Base-by-base conservation (phyloP, 2,888 invertebrate genomes). In the Meganola albula region DNA sequence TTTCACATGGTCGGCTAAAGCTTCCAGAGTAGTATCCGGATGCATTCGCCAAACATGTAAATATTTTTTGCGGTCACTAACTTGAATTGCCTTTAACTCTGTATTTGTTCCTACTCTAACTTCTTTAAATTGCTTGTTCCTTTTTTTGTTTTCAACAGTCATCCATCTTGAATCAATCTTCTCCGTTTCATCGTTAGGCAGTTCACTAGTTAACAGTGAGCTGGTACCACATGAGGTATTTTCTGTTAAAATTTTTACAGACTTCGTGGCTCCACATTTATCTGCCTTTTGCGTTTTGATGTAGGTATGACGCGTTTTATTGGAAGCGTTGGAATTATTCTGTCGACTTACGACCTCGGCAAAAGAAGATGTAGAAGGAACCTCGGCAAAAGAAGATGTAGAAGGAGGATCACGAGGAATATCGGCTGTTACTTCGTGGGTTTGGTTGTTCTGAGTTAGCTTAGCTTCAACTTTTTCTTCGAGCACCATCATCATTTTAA, bases 251-350 rank as follows among this genome's bases (percentile, higher is more conserved):
- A 27, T 10, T 20, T 20, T 10, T 2, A 2, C 8, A 9, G 27
- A 27, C 27, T 33, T 33, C 27, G 23, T 27, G 33, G 33, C 26
- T 12, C 31, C 31, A 32, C 31, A 13, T 12, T 26, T 32, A 9
- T 26, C 21, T 26, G 9, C 14, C 10, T 25, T 14, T 9, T 14
- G 14, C 8, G 24, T 24, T 12, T 11, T 12, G 12, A 3, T 14
- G 24, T 24, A 1, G 16, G 28, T 28, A 22, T 13, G 9, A 12
- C 12, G n/a, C 18, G 12, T 10, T 28, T 28, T 28, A 1, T 28
- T 11, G 10, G 12, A 9, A 12, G 9, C 10, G 7, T 2, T 28
- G 3, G 28, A 24, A 24, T n/a, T 11, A 14, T 13, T 30, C 29
- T 30, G 23, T 11, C 11, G 29, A 8, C 16, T 30, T 7, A 24